Evolutionary conservation across 2,797 vertebrate species (phyloP).

Genomic region (Gallinago stenura): DNA sequence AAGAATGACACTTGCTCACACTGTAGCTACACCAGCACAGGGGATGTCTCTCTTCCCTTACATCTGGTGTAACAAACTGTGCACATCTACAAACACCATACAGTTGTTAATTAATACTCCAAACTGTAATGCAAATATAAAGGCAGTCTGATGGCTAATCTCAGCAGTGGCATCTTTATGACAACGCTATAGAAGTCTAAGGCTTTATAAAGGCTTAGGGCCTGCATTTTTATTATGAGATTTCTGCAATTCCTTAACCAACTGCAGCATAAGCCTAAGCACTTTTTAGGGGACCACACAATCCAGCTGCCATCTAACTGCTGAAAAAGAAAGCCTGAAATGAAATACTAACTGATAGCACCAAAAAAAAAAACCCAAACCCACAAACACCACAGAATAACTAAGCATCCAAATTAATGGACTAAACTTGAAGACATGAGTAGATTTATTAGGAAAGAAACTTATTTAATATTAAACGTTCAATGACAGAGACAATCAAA

Average conservation of each 20-base stretch:
- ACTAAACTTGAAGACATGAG: slow-evolving; percentile 76
- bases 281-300: rapidly evolving
- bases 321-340: background rate
- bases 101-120: background rate
- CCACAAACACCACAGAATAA: slow-evolving; percentile 27
- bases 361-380: background rate
- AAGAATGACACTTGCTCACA: background rate
- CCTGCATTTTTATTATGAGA: background rate
- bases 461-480: slow-evolving; percentile 80
- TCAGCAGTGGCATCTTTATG: background rate
- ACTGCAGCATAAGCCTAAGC: background rate
- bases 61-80: background rate
- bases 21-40: background rate
- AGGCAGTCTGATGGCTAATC: background rate
- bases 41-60: background rate
- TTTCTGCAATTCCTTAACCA: background rate
- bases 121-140: background rate
- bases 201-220: background rate
- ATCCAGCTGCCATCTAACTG: background rate
- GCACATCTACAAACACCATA: rapidly evolving
- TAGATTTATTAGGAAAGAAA: slow-evolving; percentile 82
- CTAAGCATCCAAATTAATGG: slow-evolving; percentile 38
- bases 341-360: background rate
- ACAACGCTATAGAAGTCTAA: background rate
- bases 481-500: slow-evolving; percentile 84